Evolutionary conservation across 2,888 invertebrate genomes (phyloP).

Genomic region (Chaitophorus viminalis): DNA sequence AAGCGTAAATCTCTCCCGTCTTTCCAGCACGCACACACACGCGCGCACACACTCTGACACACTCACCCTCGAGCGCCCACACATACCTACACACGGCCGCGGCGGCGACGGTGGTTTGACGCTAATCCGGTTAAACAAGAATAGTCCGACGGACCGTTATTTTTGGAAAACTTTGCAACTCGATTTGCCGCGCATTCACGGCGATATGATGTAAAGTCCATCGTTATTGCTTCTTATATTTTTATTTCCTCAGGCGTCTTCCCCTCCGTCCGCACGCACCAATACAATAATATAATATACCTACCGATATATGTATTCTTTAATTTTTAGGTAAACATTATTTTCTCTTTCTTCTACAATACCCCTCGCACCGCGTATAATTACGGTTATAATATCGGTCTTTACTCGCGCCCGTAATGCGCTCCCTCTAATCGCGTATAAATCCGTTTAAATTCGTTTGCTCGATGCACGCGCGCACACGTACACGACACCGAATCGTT

Average conservation of each 20-base stretch:
- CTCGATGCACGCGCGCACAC: no score
- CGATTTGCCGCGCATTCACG: conserved; percentile 8
- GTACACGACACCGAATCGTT: no score
- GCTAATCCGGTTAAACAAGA: conserved; percentile 42
- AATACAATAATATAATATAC: no score
- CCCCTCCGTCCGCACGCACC: no score
- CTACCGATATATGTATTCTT: no score
- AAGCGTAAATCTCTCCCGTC: background rate
- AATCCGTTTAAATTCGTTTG: no score
- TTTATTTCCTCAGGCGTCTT: background rate
- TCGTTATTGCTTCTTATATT: conserved; percentile 26
- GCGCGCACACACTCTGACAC: background rate
- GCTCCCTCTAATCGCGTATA: no score
- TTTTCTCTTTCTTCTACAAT: background rate
- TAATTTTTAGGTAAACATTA: background rate
- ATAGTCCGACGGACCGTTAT: conserved; percentile 32
- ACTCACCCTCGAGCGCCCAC: background rate
- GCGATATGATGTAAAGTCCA: conserved; percentile 35
- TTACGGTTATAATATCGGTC: no score
- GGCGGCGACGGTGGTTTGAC: conserved; percentile 14
- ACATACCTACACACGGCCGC: background rate
- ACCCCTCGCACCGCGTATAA: background rate
- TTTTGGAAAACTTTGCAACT: conserved; percentile 32
- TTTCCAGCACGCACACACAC: background rate
- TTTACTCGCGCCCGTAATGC: no score